Evolutionary conservation across 2,888 invertebrate species (phyloP), one percentile per base, ranked within the genome.

Genomic region (Petrophora chlorosata): DNA sequence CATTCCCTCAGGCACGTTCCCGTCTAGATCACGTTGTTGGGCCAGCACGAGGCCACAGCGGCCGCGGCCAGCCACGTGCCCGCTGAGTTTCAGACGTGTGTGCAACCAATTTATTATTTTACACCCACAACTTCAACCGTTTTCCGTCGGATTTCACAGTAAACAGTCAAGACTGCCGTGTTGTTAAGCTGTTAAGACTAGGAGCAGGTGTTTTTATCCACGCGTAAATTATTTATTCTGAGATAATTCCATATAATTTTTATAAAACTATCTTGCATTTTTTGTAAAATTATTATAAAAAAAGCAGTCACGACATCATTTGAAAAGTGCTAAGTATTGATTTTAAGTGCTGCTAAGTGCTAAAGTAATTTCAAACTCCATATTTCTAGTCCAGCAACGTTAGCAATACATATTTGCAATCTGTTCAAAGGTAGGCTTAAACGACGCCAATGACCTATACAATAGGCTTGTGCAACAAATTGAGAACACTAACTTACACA

Each of bases 1-100:
- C 23, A 2, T n/a, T 30, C 35, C 35, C 9, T 7, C 5, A 30
- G 17, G 43, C 49, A 26, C 41, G 53, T 60, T 55, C 38, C 34
- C 40, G 40, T 35, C 42, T 47, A 46, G 63, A 59, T 83, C 83
- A 83, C 85, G 82, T 82, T 85, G 82, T 82, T 80, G 75, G 50
- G 46, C 51, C 47, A 59, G 70, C 85, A 80, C 83, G 80, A 62
- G 81, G 77, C 74, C 56, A 19, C 47, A 58, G 56, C 45, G 29
- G 22, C 47, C 59, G 56, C 45, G 29, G 30, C 53, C 34, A 33
- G 53, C 67, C 77, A 71, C 80, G 78, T 79, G 49, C 34, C 33
- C 22, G n/a, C 23, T 10, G 12, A n/a, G 72, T 58, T 48, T 16
- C 32, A 58, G 55, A 56, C 62, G 51, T 56, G 75, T 73, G 69